phyloP scores from a whole-genome alignment of 2,888 invertebrate species.

The Caenorhabditis virilis region DNA sequence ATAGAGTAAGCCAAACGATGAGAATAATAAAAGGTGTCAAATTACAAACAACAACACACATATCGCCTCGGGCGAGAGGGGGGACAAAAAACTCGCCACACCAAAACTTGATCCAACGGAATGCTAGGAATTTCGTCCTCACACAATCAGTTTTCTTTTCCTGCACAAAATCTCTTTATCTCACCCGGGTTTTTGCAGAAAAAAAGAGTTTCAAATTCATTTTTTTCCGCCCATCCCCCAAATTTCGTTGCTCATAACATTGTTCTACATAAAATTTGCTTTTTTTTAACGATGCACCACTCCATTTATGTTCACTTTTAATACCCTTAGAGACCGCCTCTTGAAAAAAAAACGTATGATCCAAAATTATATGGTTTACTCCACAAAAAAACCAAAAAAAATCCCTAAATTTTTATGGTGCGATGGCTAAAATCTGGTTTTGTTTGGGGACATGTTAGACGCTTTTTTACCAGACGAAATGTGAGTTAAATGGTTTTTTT shows the following conservation, averaged over 20 bases:
- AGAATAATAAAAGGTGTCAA: neutral
- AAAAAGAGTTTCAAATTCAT: neutral
- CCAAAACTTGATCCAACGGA: too few relatives aligned
- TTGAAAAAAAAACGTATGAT: too few relatives aligned
- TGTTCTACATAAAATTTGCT: neutral
- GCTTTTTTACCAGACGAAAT: too few relatives aligned
- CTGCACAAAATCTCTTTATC: neutral
- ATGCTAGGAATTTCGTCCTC: too few relatives aligned
- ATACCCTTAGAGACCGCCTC: too few relatives aligned
- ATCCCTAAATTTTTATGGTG: conserved; percentile 1
- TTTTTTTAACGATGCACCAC: neutral
- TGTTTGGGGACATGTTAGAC: too few relatives aligned
- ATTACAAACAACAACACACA: neutral
- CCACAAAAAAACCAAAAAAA: too few relatives aligned
- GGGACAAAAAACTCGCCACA: too few relatives aligned
- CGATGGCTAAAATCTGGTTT: too few relatives aligned
- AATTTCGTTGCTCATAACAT: neutral
- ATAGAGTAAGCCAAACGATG: neutral
- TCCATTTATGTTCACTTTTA: neutral
- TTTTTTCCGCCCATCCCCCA: neutral
- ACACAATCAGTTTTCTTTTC: neutral
- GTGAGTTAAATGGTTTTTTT: too few relatives aligned
- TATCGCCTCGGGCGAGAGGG: too few relatives aligned
- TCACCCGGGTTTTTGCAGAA: neutral
- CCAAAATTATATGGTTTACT: too few relatives aligned